These are phyloP conservation scores for Callaeas wilsoni DNA, from an alignment of 2,113 vertebrate species.

Conservation along the genomic window DNA sequence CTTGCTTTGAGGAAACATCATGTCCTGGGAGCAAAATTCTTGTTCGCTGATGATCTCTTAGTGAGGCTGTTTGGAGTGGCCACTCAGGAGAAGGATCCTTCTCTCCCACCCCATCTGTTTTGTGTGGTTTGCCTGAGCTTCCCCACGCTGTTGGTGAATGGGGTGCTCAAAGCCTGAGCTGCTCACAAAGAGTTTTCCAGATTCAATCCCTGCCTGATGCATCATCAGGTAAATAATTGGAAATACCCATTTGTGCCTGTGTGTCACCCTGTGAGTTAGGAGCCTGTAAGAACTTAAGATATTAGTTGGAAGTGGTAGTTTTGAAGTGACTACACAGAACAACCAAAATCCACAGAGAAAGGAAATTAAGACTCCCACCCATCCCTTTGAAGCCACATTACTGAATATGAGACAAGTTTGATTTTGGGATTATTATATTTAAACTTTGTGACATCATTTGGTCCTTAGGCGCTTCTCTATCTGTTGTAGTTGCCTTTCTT, in stretches of 20 bases:
- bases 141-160: neutral
- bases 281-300: neutral
- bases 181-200: accelerated
- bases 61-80: neutral
- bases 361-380: neutral
- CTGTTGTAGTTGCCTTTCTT: neutral
- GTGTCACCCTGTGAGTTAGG: neutral
- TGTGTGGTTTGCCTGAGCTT: neutral
- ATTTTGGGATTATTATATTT: neutral
- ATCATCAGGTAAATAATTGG: neutral
- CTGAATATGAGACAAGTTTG: neutral
- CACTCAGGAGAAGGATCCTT: neutral
- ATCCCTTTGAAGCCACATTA: neutral
- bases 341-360: neutral
- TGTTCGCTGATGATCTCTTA: neutral
- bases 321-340: neutral
- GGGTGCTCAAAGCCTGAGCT: neutral
- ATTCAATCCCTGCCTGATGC: neutral
- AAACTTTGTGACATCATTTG: neutral
- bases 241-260: neutral
- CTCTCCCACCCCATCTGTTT: neutral
- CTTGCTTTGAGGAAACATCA: neutral
- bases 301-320: neutral
- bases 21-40: neutral
- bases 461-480: neutral